phyloP scores from a whole-genome alignment of 2,888 invertebrate genomes.

The Embidobia sp. region DNA sequence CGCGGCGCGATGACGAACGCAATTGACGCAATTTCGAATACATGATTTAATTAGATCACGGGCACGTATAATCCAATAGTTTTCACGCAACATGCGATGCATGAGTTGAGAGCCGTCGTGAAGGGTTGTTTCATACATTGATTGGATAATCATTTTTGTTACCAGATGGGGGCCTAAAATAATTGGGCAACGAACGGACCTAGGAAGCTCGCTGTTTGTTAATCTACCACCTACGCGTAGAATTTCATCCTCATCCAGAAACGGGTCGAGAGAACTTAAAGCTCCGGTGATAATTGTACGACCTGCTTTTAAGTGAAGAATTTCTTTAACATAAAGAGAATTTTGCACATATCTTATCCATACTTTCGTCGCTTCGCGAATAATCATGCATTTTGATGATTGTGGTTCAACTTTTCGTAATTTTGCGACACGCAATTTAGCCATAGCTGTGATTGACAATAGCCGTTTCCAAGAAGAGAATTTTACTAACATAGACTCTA shows the following conservation, averaged over 20 bases:
- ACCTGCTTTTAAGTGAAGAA: background rate
- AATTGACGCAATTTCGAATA: background rate
- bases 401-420: background rate
- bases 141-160: background rate
- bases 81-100: slow-evolving; percentile 2
- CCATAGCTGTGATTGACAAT: no score
- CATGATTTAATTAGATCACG: background rate
- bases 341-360: background rate
- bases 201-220: no score
- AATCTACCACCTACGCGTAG: slow-evolving; percentile 2
- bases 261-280: background rate
- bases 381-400: background rate
- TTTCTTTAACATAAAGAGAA: background rate
- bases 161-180: background rate
- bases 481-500: background rate
- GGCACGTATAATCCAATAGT: background rate
- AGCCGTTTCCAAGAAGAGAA: no score
- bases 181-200: background rate
- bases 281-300: background rate
- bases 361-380: background rate
- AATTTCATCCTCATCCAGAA: background rate
- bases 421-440: no score
- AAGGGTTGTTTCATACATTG: background rate
- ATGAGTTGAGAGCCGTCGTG: slow-evolving; percentile 11
- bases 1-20: slow-evolving; percentile 5